Evolutionary conservation across 1,140 invertebrate species (phyloP).

Genomic region (Penaeus vannamei): DNA sequence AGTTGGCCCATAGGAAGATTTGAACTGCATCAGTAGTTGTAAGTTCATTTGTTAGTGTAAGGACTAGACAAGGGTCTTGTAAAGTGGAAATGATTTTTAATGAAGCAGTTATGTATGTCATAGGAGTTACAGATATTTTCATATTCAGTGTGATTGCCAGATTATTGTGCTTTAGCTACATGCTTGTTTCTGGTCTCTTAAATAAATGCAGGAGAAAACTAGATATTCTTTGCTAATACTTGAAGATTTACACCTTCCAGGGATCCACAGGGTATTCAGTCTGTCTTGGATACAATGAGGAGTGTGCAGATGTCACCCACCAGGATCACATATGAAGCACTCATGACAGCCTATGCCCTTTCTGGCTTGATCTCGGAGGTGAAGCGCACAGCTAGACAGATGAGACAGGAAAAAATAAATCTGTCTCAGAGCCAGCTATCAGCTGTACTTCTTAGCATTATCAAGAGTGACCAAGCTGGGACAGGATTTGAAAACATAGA

Average conservation of each 20-base stretch:
- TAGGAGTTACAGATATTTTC: too few relatives aligned
- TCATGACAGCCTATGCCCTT: background rate
- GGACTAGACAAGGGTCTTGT: too few relatives aligned
- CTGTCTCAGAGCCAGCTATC: conserved; percentile 14
- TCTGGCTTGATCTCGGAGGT: background rate
- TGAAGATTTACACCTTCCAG: background rate
- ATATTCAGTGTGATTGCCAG: too few relatives aligned
- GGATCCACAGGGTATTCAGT: conserved; percentile 26
- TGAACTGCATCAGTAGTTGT: too few relatives aligned
- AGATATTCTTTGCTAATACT: background rate
- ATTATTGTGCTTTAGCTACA: too few relatives aligned
- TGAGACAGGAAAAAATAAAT: background rate
- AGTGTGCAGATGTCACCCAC: conserved; percentile 31
- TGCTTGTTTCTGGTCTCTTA: background rate
- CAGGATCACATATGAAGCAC: conserved; percentile 25
- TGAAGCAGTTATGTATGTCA: too few relatives aligned
- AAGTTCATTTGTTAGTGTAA: too few relatives aligned
- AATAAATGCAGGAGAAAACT: background rate
- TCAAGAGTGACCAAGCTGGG: conserved; percentile 21
- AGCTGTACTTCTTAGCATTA: conserved; percentile 24
- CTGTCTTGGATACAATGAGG: conserved; percentile 26
- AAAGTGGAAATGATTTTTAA: too few relatives aligned
- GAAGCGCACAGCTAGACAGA: conserved; percentile 28
- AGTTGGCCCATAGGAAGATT: too few relatives aligned
- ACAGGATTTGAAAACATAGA: conserved; percentile 3